Evolutionary conservation across 2,888 invertebrate genomes (phyloP), one percentile per base, ranked within the genome.

Genomic region (Drosophila percnosoma): DNA sequence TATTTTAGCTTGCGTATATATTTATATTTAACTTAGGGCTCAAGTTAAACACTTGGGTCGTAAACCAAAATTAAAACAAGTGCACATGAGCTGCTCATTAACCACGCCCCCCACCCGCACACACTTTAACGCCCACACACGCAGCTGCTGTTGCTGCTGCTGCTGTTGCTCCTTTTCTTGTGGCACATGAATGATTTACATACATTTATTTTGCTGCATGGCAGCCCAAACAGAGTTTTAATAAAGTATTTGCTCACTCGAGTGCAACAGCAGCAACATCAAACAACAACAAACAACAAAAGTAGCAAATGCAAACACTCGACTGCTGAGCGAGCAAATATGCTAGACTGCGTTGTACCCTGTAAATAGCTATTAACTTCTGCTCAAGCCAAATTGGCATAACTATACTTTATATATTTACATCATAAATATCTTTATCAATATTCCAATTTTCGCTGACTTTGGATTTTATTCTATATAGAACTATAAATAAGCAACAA

Each of bases 181-280:
- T 52, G 64, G 61, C 65, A 60, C 31, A 48, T 81, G 82, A 65
- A 69, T 82, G 78, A 75, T 78, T 80, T 70, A 73, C 75, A 81
- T 55, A 55, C 38, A 55, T 55, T 55, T 55, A 55, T 74, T 71
- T 57, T 61, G 64, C 70, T 70, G 29, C 48, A 51, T 27, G 58
- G 64, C 58, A 38, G 48, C 48, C 54, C 67, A 71, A 82, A 80
- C 89, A 84, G 81, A 79, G 86, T 87, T 82, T 85, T 87, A 89
- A 87, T 87, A 87, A 87, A 87, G 88, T 87, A 87, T 89, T 89
- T 87, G 82, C 83, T 79, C 85, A 82, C 76, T 79, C 83, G 72
- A 86, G 79, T 86, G 86, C 79, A 86, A 75, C 77, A 82, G 73
- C 66, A 77, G 70, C 70, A 75, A 31, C 27, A 67, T 11, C 49